phyloP scores from a whole-genome alignment of 64 coral and sea anemone species.

The Montipora capricornis region DNA sequence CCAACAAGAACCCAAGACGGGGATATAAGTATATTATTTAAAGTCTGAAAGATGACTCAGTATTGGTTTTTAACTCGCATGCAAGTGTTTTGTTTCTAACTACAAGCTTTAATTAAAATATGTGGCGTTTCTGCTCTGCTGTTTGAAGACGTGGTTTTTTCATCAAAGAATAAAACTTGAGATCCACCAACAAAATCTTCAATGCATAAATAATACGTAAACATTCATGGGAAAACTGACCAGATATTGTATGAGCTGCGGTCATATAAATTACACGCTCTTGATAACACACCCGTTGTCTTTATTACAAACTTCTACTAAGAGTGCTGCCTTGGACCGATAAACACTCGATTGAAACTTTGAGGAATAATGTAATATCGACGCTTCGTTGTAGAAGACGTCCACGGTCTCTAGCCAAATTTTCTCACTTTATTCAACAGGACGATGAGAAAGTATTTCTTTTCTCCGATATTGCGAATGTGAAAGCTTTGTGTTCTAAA shows the following conservation, averaged over 20 bases:
- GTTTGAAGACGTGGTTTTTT: neutral
- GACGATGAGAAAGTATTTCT: neutral
- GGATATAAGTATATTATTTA: neutral
- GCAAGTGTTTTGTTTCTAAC: neutral
- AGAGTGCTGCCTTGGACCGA: neutral
- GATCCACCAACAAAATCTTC: too few relatives aligned
- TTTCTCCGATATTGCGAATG: neutral
- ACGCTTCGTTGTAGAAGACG: neutral
- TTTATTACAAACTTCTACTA: neutral
- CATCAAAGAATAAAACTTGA: neutral
- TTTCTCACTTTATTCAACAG: too few relatives aligned
- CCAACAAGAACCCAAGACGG: neutral
- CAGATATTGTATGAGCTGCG: neutral
- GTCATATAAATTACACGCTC: slow-evolving; percentile 2
- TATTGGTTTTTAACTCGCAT: neutral
- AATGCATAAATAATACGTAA: neutral
- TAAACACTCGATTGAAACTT: neutral
- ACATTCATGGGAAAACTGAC: neutral
- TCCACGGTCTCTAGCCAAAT: neutral
- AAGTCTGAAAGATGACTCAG: neutral
- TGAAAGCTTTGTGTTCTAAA: neutral
- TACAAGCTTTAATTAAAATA: neutral
- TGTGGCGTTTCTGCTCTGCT: neutral
- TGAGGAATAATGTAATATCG: neutral
- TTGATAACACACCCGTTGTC: neutral